phyloP scores from a whole-genome alignment of 2,797 vertebrate genomes.

The Emys orbicularis region DNA sequence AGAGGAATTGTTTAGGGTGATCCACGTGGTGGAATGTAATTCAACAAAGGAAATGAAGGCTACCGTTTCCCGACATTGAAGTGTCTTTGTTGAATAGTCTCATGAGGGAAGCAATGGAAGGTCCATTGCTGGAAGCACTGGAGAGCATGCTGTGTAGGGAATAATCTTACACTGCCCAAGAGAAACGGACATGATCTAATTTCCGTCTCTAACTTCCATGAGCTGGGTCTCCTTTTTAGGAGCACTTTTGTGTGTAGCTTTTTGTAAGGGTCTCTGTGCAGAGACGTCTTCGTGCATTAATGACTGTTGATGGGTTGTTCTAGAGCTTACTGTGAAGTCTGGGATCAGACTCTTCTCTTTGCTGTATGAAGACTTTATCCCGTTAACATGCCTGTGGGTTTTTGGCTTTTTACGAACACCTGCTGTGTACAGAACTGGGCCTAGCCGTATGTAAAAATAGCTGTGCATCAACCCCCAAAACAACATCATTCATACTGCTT shows the following conservation, averaged over 20 bases:
- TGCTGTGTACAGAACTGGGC: conserved; percentile 69
- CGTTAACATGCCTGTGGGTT: conserved; percentile 37
- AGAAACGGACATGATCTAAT: not conserved
- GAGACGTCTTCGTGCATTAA: not conserved
- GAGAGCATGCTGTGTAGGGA: not conserved
- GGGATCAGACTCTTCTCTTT: not conserved
- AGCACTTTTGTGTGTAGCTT: not conserved
- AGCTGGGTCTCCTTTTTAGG: not conserved
- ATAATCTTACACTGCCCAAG: not conserved
- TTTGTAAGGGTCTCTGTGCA: not conserved
- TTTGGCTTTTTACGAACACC: conserved; percentile 55
- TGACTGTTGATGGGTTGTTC: not conserved
- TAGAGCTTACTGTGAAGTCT: not conserved
- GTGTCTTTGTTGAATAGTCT: not conserved
- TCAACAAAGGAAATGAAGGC: not conserved
- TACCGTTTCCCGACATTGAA: not conserved
- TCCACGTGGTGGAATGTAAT: not conserved
- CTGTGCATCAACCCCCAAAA: not conserved
- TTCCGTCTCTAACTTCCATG: not conserved
- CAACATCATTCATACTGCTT: conserved; percentile 34
- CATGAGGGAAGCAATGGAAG: not conserved
- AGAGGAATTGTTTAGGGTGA: not conserved
- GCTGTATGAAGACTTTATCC: conserved; percentile 39
- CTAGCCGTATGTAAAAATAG: conserved; percentile 61
- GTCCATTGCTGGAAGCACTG: not conserved